Base-by-base conservation (phyloP, 2,113 vertebrate genomes). In the Dicentrarchus labrax region DNA sequence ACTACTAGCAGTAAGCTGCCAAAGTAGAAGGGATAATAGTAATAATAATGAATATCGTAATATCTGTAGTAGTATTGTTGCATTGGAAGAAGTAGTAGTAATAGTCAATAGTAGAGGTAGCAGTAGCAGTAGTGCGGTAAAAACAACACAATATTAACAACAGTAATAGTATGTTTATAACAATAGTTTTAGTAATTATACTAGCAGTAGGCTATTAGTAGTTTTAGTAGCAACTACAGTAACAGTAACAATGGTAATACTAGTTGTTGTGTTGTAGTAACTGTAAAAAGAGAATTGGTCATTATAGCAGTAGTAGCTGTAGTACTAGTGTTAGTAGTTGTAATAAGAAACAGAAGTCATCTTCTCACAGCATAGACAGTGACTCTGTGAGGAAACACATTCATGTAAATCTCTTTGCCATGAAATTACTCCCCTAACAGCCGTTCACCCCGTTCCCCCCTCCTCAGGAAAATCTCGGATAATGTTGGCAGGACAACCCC, bases 381-480 rank as follows among this genome's bases (percentile, higher is more conserved):
- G 2, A 24, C 51, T 50, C 6, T 47, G 39, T 38, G 64, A 68
- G 71, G 47, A 76, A 79, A 82, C 68, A 41, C n/a, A 70, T 70
- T 69, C 54, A 66, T 72, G 67, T 73, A 73, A 88, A 78, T 78
- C 60, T 70, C 30, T 41, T 41, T 82, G 75, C 53, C 81, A 64
- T 86, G 69, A 85, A 77, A 83, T 89, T 5, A 83, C 47, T 71
- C 70, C 41, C 36, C 45, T 47, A 62, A 77, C 38, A 76, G 77
- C 38, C 57, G 2, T 67, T 76, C 57, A 39, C n/a, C 43, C 62
- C 22, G 48, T n/a, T 13, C 5, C 48, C 39, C 78, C 56, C 45
- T 22, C 57, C 41, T 22, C 56, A 30, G 36, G 15, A 61, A 82
- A 79, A 36, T 62, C 71, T 73, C 59, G 24, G 36, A 79, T 89